These are phyloP conservation scores for Sinocyclocheilus grahami DNA, from an alignment of 2,113 vertebrate genomes.

Conservation along the genomic window DNA sequence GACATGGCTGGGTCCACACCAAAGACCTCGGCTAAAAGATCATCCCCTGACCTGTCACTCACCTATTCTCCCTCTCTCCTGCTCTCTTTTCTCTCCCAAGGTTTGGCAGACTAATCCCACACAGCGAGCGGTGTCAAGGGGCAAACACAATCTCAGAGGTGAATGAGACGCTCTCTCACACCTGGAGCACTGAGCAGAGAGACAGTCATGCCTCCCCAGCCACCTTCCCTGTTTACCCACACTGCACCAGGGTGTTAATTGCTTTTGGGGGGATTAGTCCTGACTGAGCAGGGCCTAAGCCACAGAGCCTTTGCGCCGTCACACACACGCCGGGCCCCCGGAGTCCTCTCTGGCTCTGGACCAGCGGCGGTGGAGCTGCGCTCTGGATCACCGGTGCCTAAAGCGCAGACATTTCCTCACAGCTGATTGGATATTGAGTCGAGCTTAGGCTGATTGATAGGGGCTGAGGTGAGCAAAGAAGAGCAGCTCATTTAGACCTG, in stretches of 20 bases:
- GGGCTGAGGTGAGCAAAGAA: not conserved
- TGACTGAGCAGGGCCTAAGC: constrained; percentile 48
- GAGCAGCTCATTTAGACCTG: constrained; percentile 15
- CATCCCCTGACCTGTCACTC: constrained; percentile 55
- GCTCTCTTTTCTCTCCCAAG: constrained; percentile 14
- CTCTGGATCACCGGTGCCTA: constrained; percentile 8
- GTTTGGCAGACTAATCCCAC: constrained; percentile 39
- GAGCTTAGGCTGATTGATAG: constrained; percentile 34
- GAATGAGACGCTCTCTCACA: constrained; percentile 42
- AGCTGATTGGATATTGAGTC: constrained; percentile 34
- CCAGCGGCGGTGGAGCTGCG: not conserved
- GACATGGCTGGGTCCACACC: constrained; percentile 57
- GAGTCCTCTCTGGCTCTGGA: constrained; percentile 33
- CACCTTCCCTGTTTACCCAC: constrained; percentile 38
- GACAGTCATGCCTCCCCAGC: constrained; percentile 1
- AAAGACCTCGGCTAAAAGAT: constrained; percentile 50
- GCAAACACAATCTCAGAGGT: constrained; percentile 46
- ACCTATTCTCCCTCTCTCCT: constrained; percentile 33
- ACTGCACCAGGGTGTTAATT: constrained; percentile 53
- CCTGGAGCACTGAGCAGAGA: constrained; percentile 33
- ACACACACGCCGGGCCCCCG: not conserved
- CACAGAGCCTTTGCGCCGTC: constrained; percentile 22
- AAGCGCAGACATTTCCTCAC: not conserved
- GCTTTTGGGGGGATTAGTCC: constrained; percentile 55
- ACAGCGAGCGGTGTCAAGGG: constrained; percentile 36